Evolutionary conservation across 92 coral and sea anemone genomes (phyloP), one percentile per base, ranked within the genome.

Genomic region (Phenganax stokvisi): DNA sequence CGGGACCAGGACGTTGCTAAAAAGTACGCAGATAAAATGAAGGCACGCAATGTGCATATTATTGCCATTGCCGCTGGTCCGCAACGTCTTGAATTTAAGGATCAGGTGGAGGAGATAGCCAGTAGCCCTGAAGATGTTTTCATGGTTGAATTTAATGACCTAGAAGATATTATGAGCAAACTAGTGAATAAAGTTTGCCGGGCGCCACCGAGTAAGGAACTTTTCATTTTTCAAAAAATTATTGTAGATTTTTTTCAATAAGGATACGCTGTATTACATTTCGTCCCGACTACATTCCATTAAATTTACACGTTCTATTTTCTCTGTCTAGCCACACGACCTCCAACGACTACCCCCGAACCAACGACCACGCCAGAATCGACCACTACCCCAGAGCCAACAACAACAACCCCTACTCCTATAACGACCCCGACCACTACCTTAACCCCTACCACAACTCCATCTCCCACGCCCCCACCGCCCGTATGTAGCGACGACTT

Each of bases 31-130:
- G 56, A 79, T 12, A 63, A 52, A 29, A 3, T 79, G 51, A 79
- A 79, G 27, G 52, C 10, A 12, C 44, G 83, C 11, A 55, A 25
- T 20, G 83, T 79, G 10, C 83, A 79, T 44, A 79, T 79, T 61
- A 79, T 79, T 15, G 83, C 37, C 10, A 79, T 79, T 79, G 83
- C 83, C 10, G 83, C 83, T 30, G 83, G 83, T 8, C 62, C 73
- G 9, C 51, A 79, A 17, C 83, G 83, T 3, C 37, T 0, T 8
- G 65, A 79, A 3, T 79, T 79, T 20, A 79, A 54, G 69, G 30
- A 47, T 64, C 74, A 79, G 31, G 67, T 79, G 15, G 74, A 47
- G 3, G 74, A 79, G 37, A 79, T 79, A 7, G 83, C 83, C 6
- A 79, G 61, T 60, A 62, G 62, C n/a, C 59, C 58, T n/a, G 62